These are phyloP conservation scores for Drosophila algonquin DNA, from an alignment of 2,888 invertebrate genomes.

Conservation along the genomic window DNA sequence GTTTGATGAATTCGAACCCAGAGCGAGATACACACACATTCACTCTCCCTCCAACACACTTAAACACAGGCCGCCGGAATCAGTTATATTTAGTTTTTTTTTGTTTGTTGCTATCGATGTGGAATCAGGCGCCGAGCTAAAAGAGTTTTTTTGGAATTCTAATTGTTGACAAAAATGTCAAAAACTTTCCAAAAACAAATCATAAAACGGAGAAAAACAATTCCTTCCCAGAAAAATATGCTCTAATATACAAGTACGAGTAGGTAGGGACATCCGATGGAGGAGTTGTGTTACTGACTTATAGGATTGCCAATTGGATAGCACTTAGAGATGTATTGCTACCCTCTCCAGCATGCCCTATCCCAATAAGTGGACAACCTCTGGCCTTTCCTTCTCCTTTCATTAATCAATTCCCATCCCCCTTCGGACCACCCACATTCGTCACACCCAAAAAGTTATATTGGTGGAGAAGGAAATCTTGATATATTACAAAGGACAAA, in stretches of 20 bases:
- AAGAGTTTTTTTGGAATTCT: too few species aligned
- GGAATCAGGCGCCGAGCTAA: too few species aligned
- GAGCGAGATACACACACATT: too few species aligned
- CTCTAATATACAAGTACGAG: not conserved
- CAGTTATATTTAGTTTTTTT: too few species aligned
- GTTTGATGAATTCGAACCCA: too few species aligned
- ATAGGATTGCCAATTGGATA: too few species aligned
- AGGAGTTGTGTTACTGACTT: not conserved
- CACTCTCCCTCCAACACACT: too few species aligned
- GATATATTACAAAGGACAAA: slow-evolving; percentile 35
- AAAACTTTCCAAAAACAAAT: slow-evolving; percentile 24
- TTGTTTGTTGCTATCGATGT: too few species aligned
- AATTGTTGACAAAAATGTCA: too few species aligned
- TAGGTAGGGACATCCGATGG: not conserved
- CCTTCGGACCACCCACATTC: not conserved
- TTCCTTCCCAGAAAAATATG: not conserved
- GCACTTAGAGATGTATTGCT: not conserved
- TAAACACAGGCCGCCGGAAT: too few species aligned
- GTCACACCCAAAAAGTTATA: slow-evolving; percentile 8
- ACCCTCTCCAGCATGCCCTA: too few species aligned
- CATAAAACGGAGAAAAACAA: slow-evolving; percentile 26
- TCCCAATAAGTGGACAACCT: slow-evolving; percentile 14
- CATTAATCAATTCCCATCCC: slow-evolving; percentile 30
- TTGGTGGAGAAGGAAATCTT: slow-evolving; percentile 22
- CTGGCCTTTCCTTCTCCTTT: slow-evolving; percentile 1